These are phyloP conservation scores for Onthophagus taurus DNA, from an alignment of 1,140 invertebrate species.

Conservation along the genomic window DNA sequence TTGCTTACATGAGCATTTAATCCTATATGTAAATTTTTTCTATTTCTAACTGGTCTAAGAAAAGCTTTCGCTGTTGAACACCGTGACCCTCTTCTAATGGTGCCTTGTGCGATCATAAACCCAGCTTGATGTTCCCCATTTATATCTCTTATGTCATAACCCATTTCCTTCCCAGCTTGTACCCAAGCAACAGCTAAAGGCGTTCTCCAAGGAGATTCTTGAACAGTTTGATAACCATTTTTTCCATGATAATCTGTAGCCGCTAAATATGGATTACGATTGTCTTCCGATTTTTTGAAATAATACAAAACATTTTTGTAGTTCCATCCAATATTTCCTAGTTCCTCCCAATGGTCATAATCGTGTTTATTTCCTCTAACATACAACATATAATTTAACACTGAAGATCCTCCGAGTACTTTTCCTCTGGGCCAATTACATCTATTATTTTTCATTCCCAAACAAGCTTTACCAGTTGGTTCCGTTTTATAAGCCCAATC, in stretches of 20 bases:
- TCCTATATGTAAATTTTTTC: slow-evolving; percentile 70
- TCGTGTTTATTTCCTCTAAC: slow-evolving; percentile 75
- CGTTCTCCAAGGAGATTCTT: slow-evolving; percentile 75
- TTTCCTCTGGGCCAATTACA: slow-evolving; percentile 81
- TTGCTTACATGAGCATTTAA: slow-evolving; percentile 66
- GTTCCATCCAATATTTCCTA: slow-evolving; percentile 74
- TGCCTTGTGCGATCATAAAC: slow-evolving; percentile 85
- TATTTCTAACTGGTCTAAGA: slow-evolving; percentile 62
- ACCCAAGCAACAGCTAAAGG: slow-evolving; percentile 73
- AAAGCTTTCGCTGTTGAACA: slow-evolving; percentile 90
- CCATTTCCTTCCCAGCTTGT: slow-evolving; percentile 76
- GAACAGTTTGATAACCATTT: slow-evolving; percentile 71
- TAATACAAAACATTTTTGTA: slow-evolving; percentile 82
- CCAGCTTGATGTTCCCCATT: slow-evolving; percentile 75
- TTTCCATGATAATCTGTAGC: slow-evolving; percentile 60
- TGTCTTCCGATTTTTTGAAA: slow-evolving; percentile 84
- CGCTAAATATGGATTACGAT: slow-evolving; percentile 68
- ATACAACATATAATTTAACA: slow-evolving; percentile 94
- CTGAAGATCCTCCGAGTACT: slow-evolving; percentile 80
- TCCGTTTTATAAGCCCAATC: slow-evolving; percentile 92
- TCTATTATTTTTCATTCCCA: slow-evolving; percentile 58
- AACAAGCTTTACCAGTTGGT: slow-evolving; percentile 69
- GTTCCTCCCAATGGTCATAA: slow-evolving; percentile 82
- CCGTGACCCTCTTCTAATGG: slow-evolving; percentile 60
- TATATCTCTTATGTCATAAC: slow-evolving; percentile 80